These are phyloP conservation scores for Steinernema khuongi DNA, from an alignment of 1,140 invertebrate genomes.

Conservation along the genomic window DNA sequence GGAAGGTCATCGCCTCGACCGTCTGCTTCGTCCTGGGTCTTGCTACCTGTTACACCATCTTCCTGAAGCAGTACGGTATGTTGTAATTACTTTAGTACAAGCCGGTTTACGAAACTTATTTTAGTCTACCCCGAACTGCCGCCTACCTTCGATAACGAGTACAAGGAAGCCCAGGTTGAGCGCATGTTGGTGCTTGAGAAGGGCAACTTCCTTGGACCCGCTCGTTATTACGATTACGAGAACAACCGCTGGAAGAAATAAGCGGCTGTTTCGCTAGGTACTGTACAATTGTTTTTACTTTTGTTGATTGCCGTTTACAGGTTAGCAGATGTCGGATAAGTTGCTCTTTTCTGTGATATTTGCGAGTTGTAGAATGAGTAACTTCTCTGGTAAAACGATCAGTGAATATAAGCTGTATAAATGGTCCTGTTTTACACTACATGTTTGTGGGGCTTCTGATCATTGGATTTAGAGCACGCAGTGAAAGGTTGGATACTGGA, in stretches of 20 bases:
- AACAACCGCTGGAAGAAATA: conserved; percentile 57
- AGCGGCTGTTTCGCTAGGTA: conserved; percentile 1
- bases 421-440: background rate
- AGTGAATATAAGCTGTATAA: conserved; percentile 8
- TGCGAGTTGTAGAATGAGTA: background rate
- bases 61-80: conserved; percentile 50
- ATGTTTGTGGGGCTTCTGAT: too few relatives aligned
- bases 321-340: background rate
- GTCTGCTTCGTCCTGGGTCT: conserved; percentile 37
- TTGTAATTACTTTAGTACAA: conserved; percentile 20
- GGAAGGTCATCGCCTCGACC: conserved; percentile 43
- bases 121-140: conserved; percentile 50
- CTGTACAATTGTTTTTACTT: background rate
- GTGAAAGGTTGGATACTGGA: too few relatives aligned
- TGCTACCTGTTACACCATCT: conserved; percentile 45
- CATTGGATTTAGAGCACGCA: too few relatives aligned
- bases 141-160: conserved; percentile 56
- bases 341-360: background rate
- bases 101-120: conserved; percentile 12
- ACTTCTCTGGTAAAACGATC: background rate
- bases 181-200: conserved; percentile 44
- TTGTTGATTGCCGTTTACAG: background rate
- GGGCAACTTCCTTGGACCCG: conserved; percentile 48
- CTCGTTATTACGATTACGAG: conserved; percentile 54
- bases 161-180: conserved; percentile 51